These are phyloP conservation scores for Delichon dasypus DNA, from an alignment of 2,797 vertebrate genomes.

Conservation along the genomic window DNA sequence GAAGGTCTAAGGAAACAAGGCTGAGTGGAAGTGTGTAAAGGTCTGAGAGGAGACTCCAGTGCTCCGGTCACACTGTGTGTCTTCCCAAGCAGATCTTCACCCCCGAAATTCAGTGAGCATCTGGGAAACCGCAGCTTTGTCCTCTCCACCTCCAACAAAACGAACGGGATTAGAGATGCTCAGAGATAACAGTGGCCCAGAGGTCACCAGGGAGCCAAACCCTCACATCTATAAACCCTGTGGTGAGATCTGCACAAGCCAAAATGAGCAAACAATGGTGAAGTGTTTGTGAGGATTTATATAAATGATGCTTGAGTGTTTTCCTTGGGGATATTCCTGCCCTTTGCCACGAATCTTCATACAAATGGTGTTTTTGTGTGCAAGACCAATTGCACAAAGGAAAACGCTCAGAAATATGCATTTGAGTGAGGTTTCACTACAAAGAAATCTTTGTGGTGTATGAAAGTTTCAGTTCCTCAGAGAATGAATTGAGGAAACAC, in stretches of 20 bases:
- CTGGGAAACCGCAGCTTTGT: neutral
- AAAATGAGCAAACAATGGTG: neutral
- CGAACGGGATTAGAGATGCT: neutral
- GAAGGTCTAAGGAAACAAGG: neutral
- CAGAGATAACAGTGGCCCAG: neutral
- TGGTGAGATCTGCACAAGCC: neutral
- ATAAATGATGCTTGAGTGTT: neutral
- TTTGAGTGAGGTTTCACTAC: neutral
- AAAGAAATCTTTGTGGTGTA: neutral
- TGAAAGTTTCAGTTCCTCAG: constrained; percentile 4
- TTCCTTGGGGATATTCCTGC: neutral
- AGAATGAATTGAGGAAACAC: neutral
- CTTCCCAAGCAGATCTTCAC: neutral
- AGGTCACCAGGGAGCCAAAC: neutral
- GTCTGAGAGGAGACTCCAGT: neutral
- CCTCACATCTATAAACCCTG: neutral
- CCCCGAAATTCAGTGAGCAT: neutral
- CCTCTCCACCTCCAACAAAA: neutral
- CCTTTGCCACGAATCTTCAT: neutral
- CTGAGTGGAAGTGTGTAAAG: neutral
- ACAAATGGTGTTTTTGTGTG: constrained; percentile 3
- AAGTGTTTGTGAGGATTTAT: neutral
- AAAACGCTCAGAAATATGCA: neutral
- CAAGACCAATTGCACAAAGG: neutral
- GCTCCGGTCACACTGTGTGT: neutral